Base-by-base conservation (phyloP, 2,113 vertebrate genomes). In the Morone chrysops region DNA sequence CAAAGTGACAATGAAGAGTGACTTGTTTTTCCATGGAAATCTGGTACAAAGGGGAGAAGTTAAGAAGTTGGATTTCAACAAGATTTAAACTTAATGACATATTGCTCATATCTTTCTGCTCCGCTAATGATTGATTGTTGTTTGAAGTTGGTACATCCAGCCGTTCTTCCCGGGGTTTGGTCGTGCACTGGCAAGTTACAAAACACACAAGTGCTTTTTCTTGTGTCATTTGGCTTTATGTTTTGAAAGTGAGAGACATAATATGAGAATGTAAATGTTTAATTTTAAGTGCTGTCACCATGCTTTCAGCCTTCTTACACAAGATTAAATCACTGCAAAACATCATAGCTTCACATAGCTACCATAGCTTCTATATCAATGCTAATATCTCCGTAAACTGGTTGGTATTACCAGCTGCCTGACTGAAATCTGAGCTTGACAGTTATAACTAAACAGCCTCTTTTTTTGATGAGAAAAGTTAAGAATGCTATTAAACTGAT, bases 191-290 rank as follows among this genome's bases (percentile, higher is more conserved):
- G 17, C 71, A 70, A 54, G 43, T 72, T 76, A 61, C 31, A 54
- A 57, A 77, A 53, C 43, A 53, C 54, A 62, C 20, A 36, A 61
- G 47, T 72, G 40, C 48, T 84, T 72, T 75, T 78, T 8, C 53
- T 60, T 57, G 13, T 75, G 56, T 70, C n/a, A 66, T 75, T 75
- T 57, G 25, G 60, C 66, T 85, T 87, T 81, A 8, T 62, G 2
- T 67, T 83, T 74, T 41, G 43, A 60, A 59, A 65, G 47, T 71
- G 22, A 36, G 8, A 67, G 25, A 56, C 41, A 1, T 65, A 36
- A 60, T 73, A 56, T 57, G 56, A 77, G 69, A 87, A 71, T 88
- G 69, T 78, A 50, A 70, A 67, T 74, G 57, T 69, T 75, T 79
- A n/a, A 62, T 81, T 76, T 41, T 41, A 73, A 47, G 53, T 70